A percentile compares a stretch with the other conserved stretches of the same genome.
These are phyloP conservation scores for Hirundichthys speculiger DNA, from an alignment of 2,113 vertebrate species.

Conservation along the genomic window DNA sequence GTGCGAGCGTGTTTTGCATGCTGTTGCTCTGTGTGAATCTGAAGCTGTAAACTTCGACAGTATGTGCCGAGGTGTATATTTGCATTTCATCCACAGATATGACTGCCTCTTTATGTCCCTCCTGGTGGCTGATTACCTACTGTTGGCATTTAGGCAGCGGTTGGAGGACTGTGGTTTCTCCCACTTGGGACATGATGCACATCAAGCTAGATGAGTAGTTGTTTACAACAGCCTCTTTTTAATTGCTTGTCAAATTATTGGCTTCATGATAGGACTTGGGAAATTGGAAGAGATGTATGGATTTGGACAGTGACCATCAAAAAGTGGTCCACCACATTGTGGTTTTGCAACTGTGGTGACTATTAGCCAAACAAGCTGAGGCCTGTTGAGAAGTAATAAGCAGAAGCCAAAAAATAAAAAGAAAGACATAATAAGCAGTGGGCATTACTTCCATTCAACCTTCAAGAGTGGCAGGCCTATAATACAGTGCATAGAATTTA, in stretches of 20 bases:
- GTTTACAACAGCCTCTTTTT: constrained; percentile 49
- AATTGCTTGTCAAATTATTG: constrained; percentile 70
- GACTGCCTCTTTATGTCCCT: constrained; percentile 15
- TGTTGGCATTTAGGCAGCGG: constrained; percentile 45
- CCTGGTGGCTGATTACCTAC: constrained; percentile 53
- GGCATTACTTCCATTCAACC: constrained; percentile 71
- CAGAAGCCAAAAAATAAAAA: constrained; percentile 49
- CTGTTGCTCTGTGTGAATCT: neutral
- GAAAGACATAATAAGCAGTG: constrained; percentile 40
- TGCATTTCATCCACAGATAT: constrained; percentile 19
- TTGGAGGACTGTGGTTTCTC: constrained; percentile 24
- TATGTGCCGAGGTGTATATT: constrained; percentile 8
- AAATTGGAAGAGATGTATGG: constrained; percentile 67
- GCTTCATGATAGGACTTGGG: constrained; percentile 50
- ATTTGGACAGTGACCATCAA: constrained; percentile 60
- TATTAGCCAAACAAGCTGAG: constrained; percentile 72
- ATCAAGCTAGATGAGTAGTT: constrained; percentile 43
- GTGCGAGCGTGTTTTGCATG: neutral
- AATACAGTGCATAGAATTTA: constrained; percentile 75
- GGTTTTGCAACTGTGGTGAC: constrained; percentile 37
- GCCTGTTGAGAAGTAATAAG: constrained; percentile 77
- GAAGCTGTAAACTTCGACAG: constrained; percentile 1
- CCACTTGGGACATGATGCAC: constrained; percentile 29
- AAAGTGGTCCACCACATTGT: constrained; percentile 24
- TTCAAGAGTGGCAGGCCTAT: constrained; percentile 76